Evolutionary conservation across 2,113 vertebrate genomes (phyloP), one percentile per base, ranked within the genome.

Genomic region (Probosciger aterrimus): DNA sequence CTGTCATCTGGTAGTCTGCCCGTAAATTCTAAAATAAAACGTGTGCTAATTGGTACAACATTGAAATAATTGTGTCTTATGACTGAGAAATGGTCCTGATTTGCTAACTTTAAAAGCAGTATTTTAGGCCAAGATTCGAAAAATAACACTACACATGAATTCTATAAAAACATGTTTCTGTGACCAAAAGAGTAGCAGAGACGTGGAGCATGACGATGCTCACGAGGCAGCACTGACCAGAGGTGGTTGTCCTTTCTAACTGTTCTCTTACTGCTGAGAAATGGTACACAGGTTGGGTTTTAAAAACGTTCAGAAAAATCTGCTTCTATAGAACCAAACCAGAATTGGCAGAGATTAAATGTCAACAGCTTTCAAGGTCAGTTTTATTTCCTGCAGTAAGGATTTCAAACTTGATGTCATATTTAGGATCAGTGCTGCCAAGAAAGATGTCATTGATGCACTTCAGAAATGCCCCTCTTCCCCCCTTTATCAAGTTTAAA

Each of bases 1-100:
- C 91, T 86, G 92, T 92, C 95, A 92, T 71, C 82, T n/a, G 90
- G 90, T 93, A 96, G 63, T 88, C 94, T 92, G 83, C 64, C 93
- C 75, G 91, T 30, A 73, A 80, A 60, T 50, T 78, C 79, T 69
- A 8, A 90, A 96, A 97, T 94, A 96, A 97, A 96, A 75, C 11
- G 28, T 82, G 80, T 95, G 79, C 68, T 90, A 81, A 62, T n/a
- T 71, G 86, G 92, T 95, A 81, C 82, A 96, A 96, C 92, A 93
- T 82, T 95, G 57, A 70, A 39, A 73, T 46, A 92, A 46, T 78
- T 79, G 93, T 92, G 64, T 92, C 49, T 62, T 77, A 24, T 79
- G 82, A 82, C 55, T 92, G 86, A 69, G 86, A 74, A 33, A 49
- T 33, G 39, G 79, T 91, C 70, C 55, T 77, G 60, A 69, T 55